Evolutionary conservation across 2,888 invertebrate species (phyloP), one percentile per base, ranked within the genome.

Genomic region (Laspeyria flexula): DNA sequence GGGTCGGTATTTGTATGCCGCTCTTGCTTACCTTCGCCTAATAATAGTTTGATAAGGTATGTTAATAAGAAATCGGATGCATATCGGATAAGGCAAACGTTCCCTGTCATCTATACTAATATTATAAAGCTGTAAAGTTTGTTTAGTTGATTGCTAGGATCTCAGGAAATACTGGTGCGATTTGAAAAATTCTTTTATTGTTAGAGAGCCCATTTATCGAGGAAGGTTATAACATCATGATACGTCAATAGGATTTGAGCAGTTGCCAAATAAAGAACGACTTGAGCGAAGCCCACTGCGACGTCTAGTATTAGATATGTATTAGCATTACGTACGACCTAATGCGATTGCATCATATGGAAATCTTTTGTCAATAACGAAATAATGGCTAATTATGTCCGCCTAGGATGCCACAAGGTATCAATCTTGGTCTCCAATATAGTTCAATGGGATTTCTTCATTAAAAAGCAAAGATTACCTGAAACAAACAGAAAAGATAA

Each of bases 1-100:
- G 65, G 72, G 77, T 68, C 64, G 57, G 51, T 49, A 71, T 79
- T 79, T 55, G 71, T 71, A 75, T 72, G 69, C 74, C 31, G 46
- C 33, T 50, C 39, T 31, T 45, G 51, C 30, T 47, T 55, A n/a
- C 30, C 46, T 51, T 35, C 47, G 42, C 47, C 44, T 49, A 55
- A 35, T 50, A 45, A 48, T 57, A 59, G 65, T 71, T 66, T 61
- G 62, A 71, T 75, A n/a, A n/a, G n/a, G n/a, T 67, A 65, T 64
- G 56, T 58, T 64, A 58, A 67, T 64, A 51, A 18, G 46, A 56
- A 59, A 54, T 47, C 43, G 25, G 30, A 53, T 59, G 53, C 43
- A 15, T 46, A 52, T 60, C 41, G 40, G 52, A 50, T 52, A 52
- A 38, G 38, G 40, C 50, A 51, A 46, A 44, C 35, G 31, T 61